These are phyloP conservation scores for Tolypeutes matacus DNA, from an alignment of 2,797 vertebrate species.

Conservation along the genomic window DNA sequence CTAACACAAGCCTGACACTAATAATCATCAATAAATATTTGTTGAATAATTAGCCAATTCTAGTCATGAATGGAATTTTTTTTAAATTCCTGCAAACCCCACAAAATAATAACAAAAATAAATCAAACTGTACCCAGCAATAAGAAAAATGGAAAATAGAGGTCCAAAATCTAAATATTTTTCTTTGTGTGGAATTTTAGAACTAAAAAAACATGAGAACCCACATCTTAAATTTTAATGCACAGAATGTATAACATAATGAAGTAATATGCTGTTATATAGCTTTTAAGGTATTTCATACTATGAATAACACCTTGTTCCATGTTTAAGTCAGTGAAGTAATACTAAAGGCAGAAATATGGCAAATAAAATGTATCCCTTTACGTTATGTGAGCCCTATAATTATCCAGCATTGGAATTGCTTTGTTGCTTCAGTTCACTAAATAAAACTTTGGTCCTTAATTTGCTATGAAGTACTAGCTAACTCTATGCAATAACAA, in stretches of 20 bases:
- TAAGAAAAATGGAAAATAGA: neutral
- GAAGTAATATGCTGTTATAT: neutral
- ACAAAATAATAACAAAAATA: neutral
- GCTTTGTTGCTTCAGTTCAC: constrained; percentile 32
- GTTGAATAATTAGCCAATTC: neutral
- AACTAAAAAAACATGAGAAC: neutral
- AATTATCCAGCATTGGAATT: neutral
- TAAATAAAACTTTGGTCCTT: constrained; percentile 46
- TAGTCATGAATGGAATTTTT: too few species aligned
- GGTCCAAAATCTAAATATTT: neutral
- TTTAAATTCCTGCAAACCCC: neutral
- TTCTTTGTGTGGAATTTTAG: neutral
- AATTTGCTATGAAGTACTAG: constrained; percentile 50
- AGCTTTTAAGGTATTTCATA: neutral
- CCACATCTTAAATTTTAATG: neutral
- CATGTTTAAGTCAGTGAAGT: neutral
- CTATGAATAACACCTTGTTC: neutral
- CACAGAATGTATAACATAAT: neutral
- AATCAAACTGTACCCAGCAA: neutral
- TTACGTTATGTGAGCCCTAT: neutral
- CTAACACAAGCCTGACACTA: neutral
- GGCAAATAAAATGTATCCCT: neutral
- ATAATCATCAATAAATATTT: neutral
- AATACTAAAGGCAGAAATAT: neutral
- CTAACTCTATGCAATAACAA: neutral